Conservation (phyloP, 2,888 invertebrate species). For the Xanthorhoe designata region DNA sequence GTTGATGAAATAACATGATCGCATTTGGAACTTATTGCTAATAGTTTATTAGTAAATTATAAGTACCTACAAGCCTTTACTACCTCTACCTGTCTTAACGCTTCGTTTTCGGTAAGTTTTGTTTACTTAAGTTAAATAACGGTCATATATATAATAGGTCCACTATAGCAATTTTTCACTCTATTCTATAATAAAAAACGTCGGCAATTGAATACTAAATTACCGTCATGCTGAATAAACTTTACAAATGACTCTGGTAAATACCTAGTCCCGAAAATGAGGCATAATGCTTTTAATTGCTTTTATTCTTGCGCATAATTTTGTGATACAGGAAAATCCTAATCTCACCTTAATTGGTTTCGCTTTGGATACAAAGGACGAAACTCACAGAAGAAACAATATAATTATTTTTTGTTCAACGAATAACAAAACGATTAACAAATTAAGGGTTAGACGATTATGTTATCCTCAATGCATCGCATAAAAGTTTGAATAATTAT, state of each 20-base stretch:
- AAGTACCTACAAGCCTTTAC: constrained; percentile 9
- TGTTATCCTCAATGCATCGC: neutral
- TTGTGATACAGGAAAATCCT: constrained; percentile 17
- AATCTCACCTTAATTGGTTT: constrained; percentile 9
- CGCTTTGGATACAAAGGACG: constrained; percentile 10
- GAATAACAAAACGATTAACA: neutral
- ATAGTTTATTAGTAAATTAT: constrained; percentile 38
- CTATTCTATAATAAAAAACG: constrained; percentile 40
- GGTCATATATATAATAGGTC: constrained; percentile 35
- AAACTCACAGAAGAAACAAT: constrained; percentile 4
- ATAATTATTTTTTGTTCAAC: neutral
- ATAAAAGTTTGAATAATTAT: too few relatives aligned
- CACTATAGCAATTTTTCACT: constrained; percentile 45
- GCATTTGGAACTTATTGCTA: constrained; percentile 59
- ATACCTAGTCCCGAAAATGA: constrained; percentile 24
- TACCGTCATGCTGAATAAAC: constrained; percentile 35
- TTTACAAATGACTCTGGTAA: constrained; percentile 20
- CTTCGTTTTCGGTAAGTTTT: constrained; percentile 54
- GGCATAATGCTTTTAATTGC: constrained; percentile 22
- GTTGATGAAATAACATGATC: constrained; percentile 54
- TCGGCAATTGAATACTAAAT: constrained; percentile 45
- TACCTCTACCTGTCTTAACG: constrained; percentile 17
- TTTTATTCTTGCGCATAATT: constrained; percentile 21
- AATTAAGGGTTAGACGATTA: neutral
- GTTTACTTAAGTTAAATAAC: constrained; percentile 24